A percentile compares a stretch with the other conserved stretches of the same genome.
These are phyloP conservation scores for Alces alces DNA, from an alignment of 2,113 vertebrate genomes.

Conservation along the genomic window DNA sequence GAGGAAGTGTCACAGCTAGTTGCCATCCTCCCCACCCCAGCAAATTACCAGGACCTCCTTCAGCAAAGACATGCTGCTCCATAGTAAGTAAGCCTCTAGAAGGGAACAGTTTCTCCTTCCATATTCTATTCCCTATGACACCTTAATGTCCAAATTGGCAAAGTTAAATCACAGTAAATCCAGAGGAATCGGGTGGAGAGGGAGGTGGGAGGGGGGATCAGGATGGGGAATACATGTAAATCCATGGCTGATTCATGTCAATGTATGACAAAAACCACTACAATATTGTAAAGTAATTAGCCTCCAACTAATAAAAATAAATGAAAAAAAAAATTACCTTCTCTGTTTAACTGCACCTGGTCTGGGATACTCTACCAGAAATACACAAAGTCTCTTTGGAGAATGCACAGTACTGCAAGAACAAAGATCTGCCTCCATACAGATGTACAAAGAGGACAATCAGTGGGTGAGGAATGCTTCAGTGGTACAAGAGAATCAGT, in stretches of 20 bases:
- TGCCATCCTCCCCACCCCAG: not conserved
- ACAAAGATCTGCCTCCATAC: not conserved
- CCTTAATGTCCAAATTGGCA: not conserved
- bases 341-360: not conserved
- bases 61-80: not conserved
- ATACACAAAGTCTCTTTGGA: not conserved
- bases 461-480: not conserved
- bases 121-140: not conserved
- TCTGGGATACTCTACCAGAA: not conserved
- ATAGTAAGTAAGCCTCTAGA: not conserved
- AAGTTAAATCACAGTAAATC: not conserved
- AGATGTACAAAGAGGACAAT: not conserved
- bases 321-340: not conserved
- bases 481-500: not conserved
- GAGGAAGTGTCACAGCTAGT: not conserved
- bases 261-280: too few relatives aligned
- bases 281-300: too few relatives aligned
- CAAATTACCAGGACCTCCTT: not conserved
- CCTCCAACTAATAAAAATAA: too few relatives aligned
- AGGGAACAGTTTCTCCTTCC: not conserved
- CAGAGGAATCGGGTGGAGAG: too few relatives aligned
- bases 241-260: too few relatives aligned
- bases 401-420: not conserved
- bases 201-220: too few relatives aligned
- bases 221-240: too few relatives aligned